phyloP scores from a whole-genome alignment of 2,797 vertebrate species.

The Synanceia verrucosa region DNA sequence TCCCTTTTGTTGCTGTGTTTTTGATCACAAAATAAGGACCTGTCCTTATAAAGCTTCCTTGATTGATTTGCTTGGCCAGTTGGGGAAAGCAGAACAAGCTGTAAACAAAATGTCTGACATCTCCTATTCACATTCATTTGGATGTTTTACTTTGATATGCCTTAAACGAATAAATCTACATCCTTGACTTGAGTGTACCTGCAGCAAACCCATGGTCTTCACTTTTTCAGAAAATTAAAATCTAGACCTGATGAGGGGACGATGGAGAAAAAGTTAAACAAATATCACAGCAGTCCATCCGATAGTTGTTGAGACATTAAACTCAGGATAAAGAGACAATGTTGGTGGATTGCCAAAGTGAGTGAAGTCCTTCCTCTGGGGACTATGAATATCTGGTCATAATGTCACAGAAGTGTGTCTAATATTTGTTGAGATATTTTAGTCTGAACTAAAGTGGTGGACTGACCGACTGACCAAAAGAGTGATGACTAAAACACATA shows the following conservation, averaged over 20 bases:
- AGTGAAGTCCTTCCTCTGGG: neutral
- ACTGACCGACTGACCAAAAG: neutral
- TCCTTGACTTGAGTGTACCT: neutral
- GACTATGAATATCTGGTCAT: neutral
- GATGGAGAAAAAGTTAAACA: neutral
- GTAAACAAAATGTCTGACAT: slow-evolving; percentile 37
- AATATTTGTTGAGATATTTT: neutral
- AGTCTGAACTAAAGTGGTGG: neutral
- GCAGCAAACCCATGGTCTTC: neutral
- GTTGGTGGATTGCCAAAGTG: neutral
- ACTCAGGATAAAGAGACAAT: neutral
- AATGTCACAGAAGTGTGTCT: neutral
- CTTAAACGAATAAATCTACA: neutral
- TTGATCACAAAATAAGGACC: neutral
- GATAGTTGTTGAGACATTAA: neutral
- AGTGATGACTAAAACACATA: neutral
- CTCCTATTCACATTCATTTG: slow-evolving; percentile 17
- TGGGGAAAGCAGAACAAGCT: neutral
- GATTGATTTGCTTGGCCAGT: slow-evolving; percentile 25
- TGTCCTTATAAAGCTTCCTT: neutral
- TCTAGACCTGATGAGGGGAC: neutral
- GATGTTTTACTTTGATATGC: neutral
- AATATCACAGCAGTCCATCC: neutral
- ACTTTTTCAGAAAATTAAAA: neutral
- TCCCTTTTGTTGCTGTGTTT: neutral